phyloP scores from a whole-genome alignment of 2,888 invertebrate species.

The Acleris sparsana region DNA sequence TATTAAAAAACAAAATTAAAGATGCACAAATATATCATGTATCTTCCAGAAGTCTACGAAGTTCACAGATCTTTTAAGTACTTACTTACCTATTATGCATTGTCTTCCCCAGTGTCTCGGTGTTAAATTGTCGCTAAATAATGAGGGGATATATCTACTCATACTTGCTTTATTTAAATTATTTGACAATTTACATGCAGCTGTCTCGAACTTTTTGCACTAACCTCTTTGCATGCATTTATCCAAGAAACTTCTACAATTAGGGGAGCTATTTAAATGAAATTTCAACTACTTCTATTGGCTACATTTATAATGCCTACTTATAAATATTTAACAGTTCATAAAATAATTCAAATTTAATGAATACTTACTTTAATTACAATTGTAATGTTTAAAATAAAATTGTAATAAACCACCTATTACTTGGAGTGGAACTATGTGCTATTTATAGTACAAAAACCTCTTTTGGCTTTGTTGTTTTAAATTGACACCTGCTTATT shows the following conservation, averaged over 20 bases:
- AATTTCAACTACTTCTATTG: constrained; percentile 68
- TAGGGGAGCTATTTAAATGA: constrained; percentile 63
- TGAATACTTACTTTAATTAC: constrained; percentile 41
- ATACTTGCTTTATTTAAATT: constrained; percentile 40
- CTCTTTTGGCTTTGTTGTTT: background rate
- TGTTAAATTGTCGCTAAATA: constrained; percentile 41
- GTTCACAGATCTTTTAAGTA: constrained; percentile 42
- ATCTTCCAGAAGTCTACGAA: constrained; percentile 50
- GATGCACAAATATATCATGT: constrained; percentile 57
- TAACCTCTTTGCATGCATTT: constrained; percentile 75
- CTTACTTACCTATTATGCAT: constrained; percentile 40
- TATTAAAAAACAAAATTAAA: constrained; percentile 33
- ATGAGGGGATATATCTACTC: background rate
- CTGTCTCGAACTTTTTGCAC: constrained; percentile 73
- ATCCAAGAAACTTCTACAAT: constrained; percentile 70
- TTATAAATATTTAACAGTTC: constrained; percentile 22
- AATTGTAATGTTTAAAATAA: constrained; percentile 11
- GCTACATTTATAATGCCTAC: constrained; percentile 56
- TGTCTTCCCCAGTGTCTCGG: constrained; percentile 66
- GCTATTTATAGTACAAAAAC: constrained; percentile 13
- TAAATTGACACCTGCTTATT: constrained; percentile 46
- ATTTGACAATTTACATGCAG: constrained; percentile 56
- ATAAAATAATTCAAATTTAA: constrained; percentile 37
- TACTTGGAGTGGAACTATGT: constrained; percentile 24
- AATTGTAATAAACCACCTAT: constrained; percentile 11